A percentile compares a stretch with the other conserved stretches of the same genome.
phyloP scores from a whole-genome alignment of 2,888 invertebrate species.

The Polyommatus iphigenia region DNA sequence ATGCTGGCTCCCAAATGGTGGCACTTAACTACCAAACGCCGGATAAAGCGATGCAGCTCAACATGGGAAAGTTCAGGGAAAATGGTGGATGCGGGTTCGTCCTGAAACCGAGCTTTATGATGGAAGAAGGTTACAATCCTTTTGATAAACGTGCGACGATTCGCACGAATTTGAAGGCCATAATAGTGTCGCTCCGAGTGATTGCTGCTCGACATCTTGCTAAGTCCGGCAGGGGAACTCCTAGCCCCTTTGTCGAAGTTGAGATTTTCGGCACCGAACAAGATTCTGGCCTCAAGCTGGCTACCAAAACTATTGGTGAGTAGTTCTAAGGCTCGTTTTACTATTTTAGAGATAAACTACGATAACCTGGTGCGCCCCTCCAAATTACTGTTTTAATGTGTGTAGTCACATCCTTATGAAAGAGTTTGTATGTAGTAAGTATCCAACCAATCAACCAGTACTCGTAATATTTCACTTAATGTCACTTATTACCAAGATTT shows the following conservation, averaged over 20 bases:
- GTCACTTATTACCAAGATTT: no score
- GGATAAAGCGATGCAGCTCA: conserved; percentile 97
- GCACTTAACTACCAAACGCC: conserved; percentile 98
- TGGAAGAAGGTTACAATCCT: conserved; percentile 88
- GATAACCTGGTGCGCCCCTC: no score
- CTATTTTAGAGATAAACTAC: not conserved
- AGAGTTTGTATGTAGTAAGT: no score
- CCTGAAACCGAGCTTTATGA: conserved; percentile 94
- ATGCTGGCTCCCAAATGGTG: conserved; percentile 97
- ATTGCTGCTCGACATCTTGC: conserved; percentile 94
- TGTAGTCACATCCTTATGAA: no score
- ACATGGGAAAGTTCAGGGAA: conserved; percentile 94
- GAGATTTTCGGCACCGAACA: conserved; percentile 94
- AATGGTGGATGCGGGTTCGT: conserved; percentile 97
- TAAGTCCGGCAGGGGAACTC: conserved; percentile 90
- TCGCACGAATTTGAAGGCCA: conserved; percentile 58
- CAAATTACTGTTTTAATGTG: no score
- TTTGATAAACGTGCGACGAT: conserved; percentile 83
- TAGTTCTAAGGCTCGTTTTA: conserved; percentile 41
- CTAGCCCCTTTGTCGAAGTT: conserved; percentile 95
- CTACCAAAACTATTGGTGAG: conserved; percentile 92
- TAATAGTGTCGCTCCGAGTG: conserved; percentile 85
- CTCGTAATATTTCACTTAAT: no score
- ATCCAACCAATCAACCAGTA: no score
- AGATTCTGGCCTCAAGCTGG: conserved; percentile 90